Evolutionary conservation across 2,113 vertebrate species (phyloP).

Genomic region (Vidua macroura): DNA sequence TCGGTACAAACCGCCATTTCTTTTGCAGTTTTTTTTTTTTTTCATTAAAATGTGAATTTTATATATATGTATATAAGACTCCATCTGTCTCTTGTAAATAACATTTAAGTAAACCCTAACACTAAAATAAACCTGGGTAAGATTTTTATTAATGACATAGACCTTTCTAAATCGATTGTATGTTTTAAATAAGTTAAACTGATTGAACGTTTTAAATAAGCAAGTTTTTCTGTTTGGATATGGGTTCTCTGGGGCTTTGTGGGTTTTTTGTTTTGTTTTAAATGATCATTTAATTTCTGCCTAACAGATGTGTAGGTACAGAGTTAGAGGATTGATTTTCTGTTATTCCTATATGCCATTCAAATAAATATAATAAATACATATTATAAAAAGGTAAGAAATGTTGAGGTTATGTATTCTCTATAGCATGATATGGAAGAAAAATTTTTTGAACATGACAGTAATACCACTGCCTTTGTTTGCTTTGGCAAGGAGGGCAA

Average conservation of each 20-base stretch:
- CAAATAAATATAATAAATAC: not conserved
- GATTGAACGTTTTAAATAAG: not conserved
- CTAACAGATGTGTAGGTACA: not conserved
- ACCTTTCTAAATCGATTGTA: not conserved
- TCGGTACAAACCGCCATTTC: not conserved
- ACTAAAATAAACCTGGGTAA: not conserved
- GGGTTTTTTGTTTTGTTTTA: not conserved
- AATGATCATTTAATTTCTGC: not conserved
- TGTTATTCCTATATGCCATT: not conserved
- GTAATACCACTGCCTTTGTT: not conserved
- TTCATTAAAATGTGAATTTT: not conserved
- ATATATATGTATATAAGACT: not conserved
- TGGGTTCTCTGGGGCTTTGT: accelerated
- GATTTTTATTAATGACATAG: not conserved
- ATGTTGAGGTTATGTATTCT: not conserved
- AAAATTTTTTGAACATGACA: not conserved
- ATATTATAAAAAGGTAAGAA: not conserved
- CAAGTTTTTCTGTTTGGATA: not conserved
- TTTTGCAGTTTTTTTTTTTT: not conserved
- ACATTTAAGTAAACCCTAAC: not conserved
- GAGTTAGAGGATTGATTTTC: not conserved
- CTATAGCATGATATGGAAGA: not conserved
- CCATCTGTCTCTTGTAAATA: not conserved
- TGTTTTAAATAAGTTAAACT: not conserved
- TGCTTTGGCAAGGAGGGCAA: slow-evolving; percentile 18